Conservation (phyloP, 2,113 vertebrate species). For the Podarcis cretensis region DNA sequence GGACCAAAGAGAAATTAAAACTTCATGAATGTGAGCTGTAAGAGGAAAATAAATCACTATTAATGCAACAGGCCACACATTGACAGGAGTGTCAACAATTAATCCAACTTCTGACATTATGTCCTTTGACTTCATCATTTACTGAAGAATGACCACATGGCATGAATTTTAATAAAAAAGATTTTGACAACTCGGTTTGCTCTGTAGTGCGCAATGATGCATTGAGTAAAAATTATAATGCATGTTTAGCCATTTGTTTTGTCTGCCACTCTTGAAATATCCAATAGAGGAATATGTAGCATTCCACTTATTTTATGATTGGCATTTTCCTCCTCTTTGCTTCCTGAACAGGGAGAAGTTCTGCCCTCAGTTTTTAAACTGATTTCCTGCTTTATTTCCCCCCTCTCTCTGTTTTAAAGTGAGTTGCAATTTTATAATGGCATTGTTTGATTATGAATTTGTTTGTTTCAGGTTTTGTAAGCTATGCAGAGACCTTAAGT, state of each 20-base stretch:
- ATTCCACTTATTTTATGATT: not conserved
- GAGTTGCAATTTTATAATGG: too few relatives aligned
- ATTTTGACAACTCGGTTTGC: not conserved
- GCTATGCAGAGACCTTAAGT: too few relatives aligned
- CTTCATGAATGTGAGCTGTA: not conserved
- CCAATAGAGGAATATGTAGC: not conserved
- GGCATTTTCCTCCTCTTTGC: too few relatives aligned
- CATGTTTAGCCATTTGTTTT: not conserved
- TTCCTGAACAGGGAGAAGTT: too few relatives aligned
- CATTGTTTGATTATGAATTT: too few relatives aligned
- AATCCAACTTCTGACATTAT: not conserved
- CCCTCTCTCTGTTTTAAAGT: too few relatives aligned
- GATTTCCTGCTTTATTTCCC: too few relatives aligned
- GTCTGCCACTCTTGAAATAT: not conserved
- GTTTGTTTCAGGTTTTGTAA: too few relatives aligned
- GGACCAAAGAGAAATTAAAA: constrained; percentile 22
- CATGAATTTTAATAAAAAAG: not conserved
- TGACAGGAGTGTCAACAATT: not conserved
- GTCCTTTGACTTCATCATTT: not conserved
- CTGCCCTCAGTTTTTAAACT: too few relatives aligned
- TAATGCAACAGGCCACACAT: not conserved
- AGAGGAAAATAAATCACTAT: constrained; percentile 9
- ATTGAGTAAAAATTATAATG: too few relatives aligned
- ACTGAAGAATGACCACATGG: not conserved
- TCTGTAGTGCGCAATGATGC: not conserved